Conservation (phyloP, 2,797 vertebrate species). For the Denticeps clupeoides region DNA sequence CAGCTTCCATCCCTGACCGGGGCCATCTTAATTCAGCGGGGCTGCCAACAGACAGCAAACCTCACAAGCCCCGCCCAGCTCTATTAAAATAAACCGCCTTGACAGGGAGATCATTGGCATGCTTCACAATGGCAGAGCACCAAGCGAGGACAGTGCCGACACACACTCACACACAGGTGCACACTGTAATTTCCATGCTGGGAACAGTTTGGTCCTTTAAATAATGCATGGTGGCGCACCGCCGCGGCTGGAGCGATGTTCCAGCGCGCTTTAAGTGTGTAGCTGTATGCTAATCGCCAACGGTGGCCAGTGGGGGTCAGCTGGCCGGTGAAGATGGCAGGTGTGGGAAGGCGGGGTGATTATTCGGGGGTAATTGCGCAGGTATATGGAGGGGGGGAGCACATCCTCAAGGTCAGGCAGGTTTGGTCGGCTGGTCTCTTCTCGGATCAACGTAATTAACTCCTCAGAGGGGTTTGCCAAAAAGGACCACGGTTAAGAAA, state of each 20-base stretch:
- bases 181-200: slow-evolving; percentile 37
- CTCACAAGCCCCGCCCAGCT: slow-evolving; percentile 58
- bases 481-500: slow-evolving; percentile 65
- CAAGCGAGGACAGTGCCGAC: slow-evolving; percentile 45
- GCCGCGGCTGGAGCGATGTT: slow-evolving; percentile 8
- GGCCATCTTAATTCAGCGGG: too few species aligned
- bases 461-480: slow-evolving; percentile 63
- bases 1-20: too few species aligned
- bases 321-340: slow-evolving; percentile 13
- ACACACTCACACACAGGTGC: slow-evolving; percentile 27
- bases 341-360: slow-evolving; percentile 45
- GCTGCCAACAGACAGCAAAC: slow-evolving; percentile 51
- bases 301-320: slow-evolving; percentile 6
- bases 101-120: slow-evolving; percentile 67
- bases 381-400: slow-evolving; percentile 50
- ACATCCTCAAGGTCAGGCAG: slow-evolving; percentile 62
- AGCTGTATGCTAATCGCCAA: neutral
- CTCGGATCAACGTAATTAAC: slow-evolving; percentile 75
- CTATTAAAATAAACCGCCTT: slow-evolving; percentile 65
- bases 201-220: slow-evolving; percentile 35
- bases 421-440: slow-evolving; percentile 66
- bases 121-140: slow-evolving; percentile 54
- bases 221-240: slow-evolving; percentile 26
- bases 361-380: slow-evolving; percentile 69
- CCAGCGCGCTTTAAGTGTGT: neutral